Percentiles rank a stretch among this genome's conserved stretches.
These are phyloP conservation scores for Trachelus iudaicus DNA, from an alignment of 2,888 invertebrate genomes.

Conservation along the genomic window DNA sequence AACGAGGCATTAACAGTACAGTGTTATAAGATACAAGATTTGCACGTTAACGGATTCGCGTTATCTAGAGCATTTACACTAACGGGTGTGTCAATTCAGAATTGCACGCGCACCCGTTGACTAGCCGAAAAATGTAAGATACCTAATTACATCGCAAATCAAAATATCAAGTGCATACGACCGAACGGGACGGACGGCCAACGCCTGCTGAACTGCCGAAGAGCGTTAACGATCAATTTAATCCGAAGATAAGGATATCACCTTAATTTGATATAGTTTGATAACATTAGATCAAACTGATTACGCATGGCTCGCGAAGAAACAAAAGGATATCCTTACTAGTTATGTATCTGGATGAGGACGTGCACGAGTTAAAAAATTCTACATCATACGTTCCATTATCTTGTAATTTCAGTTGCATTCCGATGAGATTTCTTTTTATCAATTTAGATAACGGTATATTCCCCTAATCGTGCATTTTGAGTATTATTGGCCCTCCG, in stretches of 20 bases:
- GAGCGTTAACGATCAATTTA: background rate
- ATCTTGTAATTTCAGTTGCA: background rate
- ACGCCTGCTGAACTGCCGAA: background rate
- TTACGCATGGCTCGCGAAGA: background rate
- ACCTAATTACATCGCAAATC: conserved; percentile 30
- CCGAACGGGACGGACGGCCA: conserved; percentile 10
- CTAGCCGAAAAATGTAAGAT: conserved; percentile 52
- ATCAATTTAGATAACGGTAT: background rate
- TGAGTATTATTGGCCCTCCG: conserved; percentile 5
- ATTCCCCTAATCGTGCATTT: background rate
- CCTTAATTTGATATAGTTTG: background rate
- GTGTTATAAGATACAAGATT: conserved; percentile 6
- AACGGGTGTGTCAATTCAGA: conserved; percentile 38
- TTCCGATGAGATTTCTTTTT: background rate
- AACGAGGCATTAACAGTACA: conserved; percentile 30
- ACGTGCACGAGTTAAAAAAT: background rate
- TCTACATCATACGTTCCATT: background rate
- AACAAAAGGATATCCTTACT: background rate
- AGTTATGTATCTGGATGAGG: background rate
- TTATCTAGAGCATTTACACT: conserved; percentile 44
- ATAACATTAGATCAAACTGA: background rate
- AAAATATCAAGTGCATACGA: conserved; percentile 33
- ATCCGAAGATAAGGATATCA: background rate
- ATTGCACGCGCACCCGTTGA: conserved; percentile 54
- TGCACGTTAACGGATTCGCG: background rate